phyloP scores from a whole-genome alignment of 2,113 vertebrate genomes.

The Hepsetus odoe region DNA sequence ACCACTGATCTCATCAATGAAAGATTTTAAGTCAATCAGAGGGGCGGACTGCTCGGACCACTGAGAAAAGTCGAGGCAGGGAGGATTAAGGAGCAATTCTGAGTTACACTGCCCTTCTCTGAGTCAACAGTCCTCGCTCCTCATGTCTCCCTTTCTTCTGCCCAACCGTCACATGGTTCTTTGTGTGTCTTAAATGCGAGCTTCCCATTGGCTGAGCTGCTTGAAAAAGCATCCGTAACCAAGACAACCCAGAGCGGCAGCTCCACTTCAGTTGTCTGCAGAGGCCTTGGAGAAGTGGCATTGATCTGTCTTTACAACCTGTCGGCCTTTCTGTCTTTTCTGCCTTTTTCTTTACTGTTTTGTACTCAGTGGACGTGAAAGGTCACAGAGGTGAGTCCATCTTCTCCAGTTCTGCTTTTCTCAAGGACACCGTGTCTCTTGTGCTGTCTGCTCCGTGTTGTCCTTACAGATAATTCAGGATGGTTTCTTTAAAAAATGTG shows the following conservation, averaged over 20 bases:
- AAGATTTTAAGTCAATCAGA: neutral
- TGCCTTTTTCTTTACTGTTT: neutral
- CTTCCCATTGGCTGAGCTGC: slow-evolving; percentile 54
- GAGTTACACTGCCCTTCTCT: slow-evolving; percentile 23
- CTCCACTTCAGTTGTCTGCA: slow-evolving; percentile 53
- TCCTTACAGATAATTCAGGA: neutral
- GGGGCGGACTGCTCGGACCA: neutral
- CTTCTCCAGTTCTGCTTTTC: neutral
- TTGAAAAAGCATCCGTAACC: slow-evolving; percentile 63
- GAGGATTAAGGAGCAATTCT: neutral
- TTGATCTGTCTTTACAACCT: slow-evolving; percentile 44
- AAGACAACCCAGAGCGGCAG: slow-evolving; percentile 53
- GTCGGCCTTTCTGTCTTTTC: slow-evolving; percentile 25
- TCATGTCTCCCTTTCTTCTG: slow-evolving; percentile 37
- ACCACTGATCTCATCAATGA: neutral
- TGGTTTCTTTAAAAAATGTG: neutral
- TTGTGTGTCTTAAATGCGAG: slow-evolving; percentile 49
- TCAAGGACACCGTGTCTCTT: neutral
- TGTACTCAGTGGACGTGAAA: neutral
- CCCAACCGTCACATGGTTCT: slow-evolving; percentile 51
- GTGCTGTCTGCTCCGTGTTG: neutral
- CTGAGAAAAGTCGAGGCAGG: neutral
- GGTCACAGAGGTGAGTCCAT: slow-evolving; percentile 37
- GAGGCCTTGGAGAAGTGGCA: slow-evolving; percentile 51
- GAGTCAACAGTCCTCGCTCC: slow-evolving; percentile 23